Base-by-base conservation (phyloP, 2,888 invertebrate species). In the Anoplius nigerrimus region DNA sequence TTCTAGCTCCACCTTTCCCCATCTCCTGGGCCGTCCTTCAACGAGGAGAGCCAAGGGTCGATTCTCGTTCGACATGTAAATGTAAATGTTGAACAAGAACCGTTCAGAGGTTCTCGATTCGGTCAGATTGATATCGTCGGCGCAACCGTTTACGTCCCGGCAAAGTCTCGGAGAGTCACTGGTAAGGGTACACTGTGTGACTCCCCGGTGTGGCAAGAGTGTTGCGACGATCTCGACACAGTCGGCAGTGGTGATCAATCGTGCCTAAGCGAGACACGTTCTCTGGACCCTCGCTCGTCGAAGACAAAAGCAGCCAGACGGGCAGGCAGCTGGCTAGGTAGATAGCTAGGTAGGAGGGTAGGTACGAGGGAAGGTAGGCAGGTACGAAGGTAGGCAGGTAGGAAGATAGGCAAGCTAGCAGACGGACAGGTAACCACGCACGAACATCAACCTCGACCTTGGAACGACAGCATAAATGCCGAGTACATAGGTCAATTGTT, bases 51-150 rank as follows among this genome's bases (percentile, higher is more conserved):
- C 76, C 80, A 77, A 80, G 82, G 74, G 77, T 80, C 80, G 81
- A 82, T 81, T 78, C 83, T 85, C 83, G 83, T 85, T 84, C 83
- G 85, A 84, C 81, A 85, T 84, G 84, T 80, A 84, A 85, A 86
- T 84, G 85, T 83, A 86, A 85, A 84, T 82, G 86, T 85, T 82
- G 82, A 71, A 81, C 79, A 82, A 80, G 83, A 83, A 78, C 80
- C 80, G 66, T 61, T 43, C 79, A 75, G 78, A 11, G 82, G 63
- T 75, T 79, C 81, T 76, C 84, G 83, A 66, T 21, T 24, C 22
- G 53, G 6, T 13, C 15, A 15, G n/a, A 2, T 3, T 53, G 0
- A 16, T n/a, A n/a, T n/a, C 5, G 22, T 2, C 4, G 11, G 11
- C 24, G 24, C 6, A 53, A 24, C 53, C n/a, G 22, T n/a, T n/a